A percentile compares a stretch with the other conserved stretches of the same genome.
phyloP scores from a whole-genome alignment of 1,140 invertebrate species.

The Papilio dardanus region DNA sequence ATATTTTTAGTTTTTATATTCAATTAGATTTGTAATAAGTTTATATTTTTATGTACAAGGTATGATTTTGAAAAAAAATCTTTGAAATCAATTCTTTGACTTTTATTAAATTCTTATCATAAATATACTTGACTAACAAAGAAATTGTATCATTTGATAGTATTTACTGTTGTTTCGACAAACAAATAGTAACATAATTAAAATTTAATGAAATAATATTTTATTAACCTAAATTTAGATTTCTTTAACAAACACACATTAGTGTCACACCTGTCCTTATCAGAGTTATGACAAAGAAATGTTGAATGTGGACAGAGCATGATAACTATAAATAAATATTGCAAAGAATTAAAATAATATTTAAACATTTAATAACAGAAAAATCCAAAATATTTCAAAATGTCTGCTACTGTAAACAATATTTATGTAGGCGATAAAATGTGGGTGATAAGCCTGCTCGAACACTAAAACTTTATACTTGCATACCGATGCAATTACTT shows the following conservation, averaged over 20 bases:
- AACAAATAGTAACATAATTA: neutral
- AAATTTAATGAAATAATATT: neutral
- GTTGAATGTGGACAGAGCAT: neutral
- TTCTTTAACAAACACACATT: neutral
- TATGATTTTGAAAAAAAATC: no score
- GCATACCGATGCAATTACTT: conserved; percentile 7
- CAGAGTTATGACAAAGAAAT: neutral
- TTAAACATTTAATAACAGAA: neutral
- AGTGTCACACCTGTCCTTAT: conserved; percentile 7
- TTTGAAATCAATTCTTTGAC: neutral
- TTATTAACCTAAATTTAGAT: neutral
- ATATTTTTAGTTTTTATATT: no score
- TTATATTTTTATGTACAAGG: no score
- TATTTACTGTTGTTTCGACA: neutral
- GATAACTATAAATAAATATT: neutral
- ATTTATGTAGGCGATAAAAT: conserved; percentile 36
- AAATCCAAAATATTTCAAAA: neutral
- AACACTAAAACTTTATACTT: conserved; percentile 29
- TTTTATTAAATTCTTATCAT: neutral
- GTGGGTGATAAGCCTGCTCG: conserved; percentile 32
- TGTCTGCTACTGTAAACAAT: neutral
- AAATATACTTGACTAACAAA: conserved; percentile 11
- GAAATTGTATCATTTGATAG: neutral
- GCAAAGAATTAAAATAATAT: neutral
- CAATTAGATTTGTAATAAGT: no score